Evolutionary conservation across 2,797 vertebrate species (phyloP), one percentile per base, ranked within the genome.

Genomic region (Hemibagrus guttatus): DNA sequence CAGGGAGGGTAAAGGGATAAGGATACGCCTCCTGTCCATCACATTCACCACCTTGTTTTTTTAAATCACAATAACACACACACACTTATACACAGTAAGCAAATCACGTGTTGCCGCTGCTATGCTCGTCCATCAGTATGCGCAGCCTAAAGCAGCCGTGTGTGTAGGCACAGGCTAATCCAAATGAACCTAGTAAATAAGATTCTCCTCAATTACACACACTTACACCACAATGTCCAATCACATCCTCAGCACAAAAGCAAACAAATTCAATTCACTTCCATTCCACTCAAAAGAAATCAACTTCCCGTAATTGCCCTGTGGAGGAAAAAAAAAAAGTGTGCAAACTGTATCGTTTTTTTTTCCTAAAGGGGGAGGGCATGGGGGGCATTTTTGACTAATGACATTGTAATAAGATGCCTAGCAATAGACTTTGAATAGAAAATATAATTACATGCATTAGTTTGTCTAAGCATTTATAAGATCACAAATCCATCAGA

Each of bases 391-490:
- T 98, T 97, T 80, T 97, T 96, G 90, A 96, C 97, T 98, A 98
- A 99, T 98, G 96, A 98, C 98, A 98, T 98, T 98, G 97, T 99
- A 98, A 98, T 98, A 98, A 97, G 97, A 98, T 96, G 97, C 96
- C 95, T 94, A 94, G 95, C 97, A 96, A 97, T 97, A 96, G 95
- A 97, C 97, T 98, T 97, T 96, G 97, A 97, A 97, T 97, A 96
- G 97, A 97, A 98, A 98, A 98, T 97, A 96, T 98, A 98, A 99
- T 99, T 98, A 98, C 96, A 97, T 97, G 97, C 97, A 98, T 98
- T 98, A 97, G 97, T 98, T 98, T 98, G 97, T 98, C 96, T 97
- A 96, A 98, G 97, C 97, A 96, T 97, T 96, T 95, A 96, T 97
- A 97, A 96, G 96, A 97, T 98, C 96, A 97, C 96, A 98, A 97